phyloP scores from a whole-genome alignment of 2,888 invertebrate genomes.

The Axea sp. region DNA sequence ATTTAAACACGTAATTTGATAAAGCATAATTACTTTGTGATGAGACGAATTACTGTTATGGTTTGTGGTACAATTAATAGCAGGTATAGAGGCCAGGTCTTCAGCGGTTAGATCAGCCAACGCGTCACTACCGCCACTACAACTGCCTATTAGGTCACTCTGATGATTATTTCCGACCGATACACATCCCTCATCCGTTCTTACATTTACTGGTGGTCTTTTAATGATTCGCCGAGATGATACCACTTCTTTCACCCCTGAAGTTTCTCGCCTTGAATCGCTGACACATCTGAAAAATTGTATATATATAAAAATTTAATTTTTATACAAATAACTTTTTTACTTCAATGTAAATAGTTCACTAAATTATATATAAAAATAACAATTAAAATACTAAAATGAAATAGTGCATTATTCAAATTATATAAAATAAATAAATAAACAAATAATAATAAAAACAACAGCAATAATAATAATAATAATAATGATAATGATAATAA shows the following conservation, averaged over 20 bases:
- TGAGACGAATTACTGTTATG: constrained; percentile 76
- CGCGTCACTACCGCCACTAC: constrained; percentile 77
- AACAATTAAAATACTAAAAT: too few species aligned
- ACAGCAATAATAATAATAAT: too few species aligned
- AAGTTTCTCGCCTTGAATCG: constrained; percentile 71
- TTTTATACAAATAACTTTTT: too few species aligned
- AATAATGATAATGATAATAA: too few species aligned
- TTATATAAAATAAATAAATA: too few species aligned
- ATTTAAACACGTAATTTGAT: too few species aligned
- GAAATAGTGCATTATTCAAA: too few species aligned
- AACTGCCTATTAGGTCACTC: constrained; percentile 70
- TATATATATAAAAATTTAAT: too few species aligned
- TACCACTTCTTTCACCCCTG: constrained; percentile 75
- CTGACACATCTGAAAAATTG: too few species aligned
- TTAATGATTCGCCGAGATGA: constrained; percentile 74
- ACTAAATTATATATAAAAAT: too few species aligned
- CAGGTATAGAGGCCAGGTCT: constrained; percentile 78
- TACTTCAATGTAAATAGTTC: too few species aligned
- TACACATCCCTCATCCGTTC: constrained; percentile 70
- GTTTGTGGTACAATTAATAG: constrained; percentile 75
- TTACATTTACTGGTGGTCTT: constrained; percentile 70
- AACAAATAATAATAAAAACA: too few species aligned
- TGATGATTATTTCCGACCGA: constrained; percentile 62
- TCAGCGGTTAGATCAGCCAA: constrained; percentile 77
- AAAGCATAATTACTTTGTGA: constrained; percentile 71